Conservation (phyloP, 2,888 invertebrate genomes). For the Abscondita cerata region DNA sequence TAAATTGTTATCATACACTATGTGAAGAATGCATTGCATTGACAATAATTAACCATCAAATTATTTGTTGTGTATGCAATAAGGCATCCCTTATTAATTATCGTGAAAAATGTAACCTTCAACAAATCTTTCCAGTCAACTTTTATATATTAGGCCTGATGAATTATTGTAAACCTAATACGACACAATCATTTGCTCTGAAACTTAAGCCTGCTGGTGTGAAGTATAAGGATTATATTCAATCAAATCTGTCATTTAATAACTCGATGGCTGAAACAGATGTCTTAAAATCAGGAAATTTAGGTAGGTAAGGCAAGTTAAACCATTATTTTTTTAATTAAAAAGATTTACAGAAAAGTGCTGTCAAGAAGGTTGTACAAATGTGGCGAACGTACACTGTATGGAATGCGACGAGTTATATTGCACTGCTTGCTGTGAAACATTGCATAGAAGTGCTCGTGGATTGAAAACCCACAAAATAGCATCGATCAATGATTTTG, state of each 20-base stretch:
- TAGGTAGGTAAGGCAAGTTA: not conserved
- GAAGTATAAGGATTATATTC: conserved; percentile 10
- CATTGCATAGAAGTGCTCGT: conserved; percentile 53
- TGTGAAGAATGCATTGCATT: conserved; percentile 69
- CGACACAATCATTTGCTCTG: conserved; percentile 12
- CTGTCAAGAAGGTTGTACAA: conserved; percentile 40
- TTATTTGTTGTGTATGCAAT: conserved; percentile 62
- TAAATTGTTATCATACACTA: conserved; percentile 72
- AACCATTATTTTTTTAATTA: not conserved
- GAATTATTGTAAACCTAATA: conserved; percentile 35
- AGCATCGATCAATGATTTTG: conserved; percentile 14
- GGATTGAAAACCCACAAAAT: conserved; percentile 51
- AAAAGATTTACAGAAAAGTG: conserved; percentile 33
- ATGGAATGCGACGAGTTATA: conserved; percentile 50
- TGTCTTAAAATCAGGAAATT: not conserved
- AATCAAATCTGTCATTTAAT: no score
- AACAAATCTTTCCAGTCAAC: conserved; percentile 54
- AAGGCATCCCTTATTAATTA: conserved; percentile 50
- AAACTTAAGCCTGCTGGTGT: conserved; percentile 35
- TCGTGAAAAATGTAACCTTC: conserved; percentile 38
- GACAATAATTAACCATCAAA: conserved; percentile 53
- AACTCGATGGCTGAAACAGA: no score
- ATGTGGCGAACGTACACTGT: conserved; percentile 47
- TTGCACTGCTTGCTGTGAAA: conserved; percentile 46
- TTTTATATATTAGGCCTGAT: conserved; percentile 53